Evolutionary conservation across 2,797 vertebrate genomes (phyloP).

Genomic region (Sitta carolinensis): DNA sequence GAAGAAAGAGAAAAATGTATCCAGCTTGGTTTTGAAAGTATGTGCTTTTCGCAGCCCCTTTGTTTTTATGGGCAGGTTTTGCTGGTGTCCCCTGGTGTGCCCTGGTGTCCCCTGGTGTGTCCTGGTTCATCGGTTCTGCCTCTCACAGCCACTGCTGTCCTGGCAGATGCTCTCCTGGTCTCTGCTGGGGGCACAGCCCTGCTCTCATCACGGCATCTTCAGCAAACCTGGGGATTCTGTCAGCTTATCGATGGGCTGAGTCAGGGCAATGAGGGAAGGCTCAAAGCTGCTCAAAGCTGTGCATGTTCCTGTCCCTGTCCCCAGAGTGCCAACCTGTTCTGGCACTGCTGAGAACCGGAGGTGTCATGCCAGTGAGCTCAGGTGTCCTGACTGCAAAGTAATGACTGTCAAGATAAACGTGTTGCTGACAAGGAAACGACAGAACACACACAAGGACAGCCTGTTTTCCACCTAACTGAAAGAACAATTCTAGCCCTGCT

Average conservation of each 20-base stretch:
- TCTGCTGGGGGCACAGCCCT: background rate
- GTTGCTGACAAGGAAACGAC: background rate
- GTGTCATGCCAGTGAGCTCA: background rate
- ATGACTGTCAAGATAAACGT: background rate
- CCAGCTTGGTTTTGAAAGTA: background rate
- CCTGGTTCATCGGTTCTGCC: background rate
- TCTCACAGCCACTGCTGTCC: background rate
- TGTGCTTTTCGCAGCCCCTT: background rate
- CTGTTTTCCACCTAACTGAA: background rate
- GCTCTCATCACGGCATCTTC: background rate
- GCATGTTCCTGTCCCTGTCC: background rate
- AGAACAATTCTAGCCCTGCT: background rate
- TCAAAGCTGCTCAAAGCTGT: background rate
- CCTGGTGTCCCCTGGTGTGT: background rate
- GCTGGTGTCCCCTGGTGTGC: background rate
- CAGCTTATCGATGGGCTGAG: background rate
- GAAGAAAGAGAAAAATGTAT: background rate
- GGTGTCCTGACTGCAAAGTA: background rate
- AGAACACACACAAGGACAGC: background rate
- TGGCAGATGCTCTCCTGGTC: background rate
- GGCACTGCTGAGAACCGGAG: background rate
- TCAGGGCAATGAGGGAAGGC: background rate
- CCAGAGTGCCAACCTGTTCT: background rate
- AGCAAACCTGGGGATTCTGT: background rate
- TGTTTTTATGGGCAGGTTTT: background rate